Conservation (phyloP, 1,140 invertebrate species). For the Portunus trituberculatus region DNA sequence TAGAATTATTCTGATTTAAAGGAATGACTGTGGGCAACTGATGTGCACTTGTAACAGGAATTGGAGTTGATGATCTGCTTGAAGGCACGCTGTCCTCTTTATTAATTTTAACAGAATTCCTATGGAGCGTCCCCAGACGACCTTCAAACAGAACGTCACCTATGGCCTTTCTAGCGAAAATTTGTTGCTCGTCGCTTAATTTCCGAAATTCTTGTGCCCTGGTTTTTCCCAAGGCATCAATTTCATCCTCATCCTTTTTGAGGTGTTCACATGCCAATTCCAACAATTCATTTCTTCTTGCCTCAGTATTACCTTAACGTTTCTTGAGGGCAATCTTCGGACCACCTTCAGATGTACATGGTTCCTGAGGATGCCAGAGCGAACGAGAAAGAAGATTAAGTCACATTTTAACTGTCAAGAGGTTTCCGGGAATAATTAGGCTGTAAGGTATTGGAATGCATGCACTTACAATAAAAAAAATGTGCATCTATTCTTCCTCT, state of each 20-base stretch:
- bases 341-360: background rate
- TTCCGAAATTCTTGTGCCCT: slow-evolving; percentile 37
- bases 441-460: too few relatives aligned
- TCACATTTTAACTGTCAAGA: too few relatives aligned
- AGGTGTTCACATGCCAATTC: background rate
- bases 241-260: background rate
- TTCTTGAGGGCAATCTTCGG: background rate
- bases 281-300: background rate
- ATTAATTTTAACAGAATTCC: slow-evolving; percentile 48
- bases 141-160: slow-evolving; percentile 55
- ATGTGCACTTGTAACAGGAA: background rate
- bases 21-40: background rate
- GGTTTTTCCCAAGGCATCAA: background rate
- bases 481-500: background rate
- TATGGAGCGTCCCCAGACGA: slow-evolving; percentile 25
- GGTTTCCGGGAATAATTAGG: too few relatives aligned
- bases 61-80: background rate
- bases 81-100: background rate
- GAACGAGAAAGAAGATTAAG: background rate
- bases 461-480: background rate
- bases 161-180: slow-evolving; percentile 53
- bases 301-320: background rate
- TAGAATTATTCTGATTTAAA: background rate
- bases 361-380: background rate
- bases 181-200: slow-evolving; percentile 32